These are phyloP conservation scores for Danio choprae DNA, from an alignment of 2,797 vertebrate genomes.

Conservation along the genomic window DNA sequence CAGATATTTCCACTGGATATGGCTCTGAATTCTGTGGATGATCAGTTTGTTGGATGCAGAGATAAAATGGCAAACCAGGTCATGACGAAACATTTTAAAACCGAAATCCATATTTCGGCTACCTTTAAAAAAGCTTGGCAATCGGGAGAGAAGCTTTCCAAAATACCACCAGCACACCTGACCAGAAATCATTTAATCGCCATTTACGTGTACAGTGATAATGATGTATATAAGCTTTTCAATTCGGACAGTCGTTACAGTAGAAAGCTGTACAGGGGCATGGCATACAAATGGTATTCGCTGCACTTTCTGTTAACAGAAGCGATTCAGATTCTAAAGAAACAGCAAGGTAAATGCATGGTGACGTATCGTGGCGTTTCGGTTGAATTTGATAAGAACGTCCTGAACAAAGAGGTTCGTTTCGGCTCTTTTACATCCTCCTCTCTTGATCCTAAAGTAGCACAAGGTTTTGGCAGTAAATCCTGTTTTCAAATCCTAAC, in stretches of 20 bases:
- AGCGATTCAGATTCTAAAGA: too few relatives aligned
- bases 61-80: neutral
- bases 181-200: neutral
- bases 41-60: neutral
- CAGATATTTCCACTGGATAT: conserved; percentile 2
- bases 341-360: too few relatives aligned
- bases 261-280: neutral
- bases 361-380: too few relatives aligned
- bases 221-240: neutral
- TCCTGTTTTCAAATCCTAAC: too few relatives aligned
- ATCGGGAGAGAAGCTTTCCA: too few relatives aligned
- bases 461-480: too few relatives aligned
- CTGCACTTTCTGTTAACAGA: too few relatives aligned
- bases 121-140: neutral
- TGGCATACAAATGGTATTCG: neutral
- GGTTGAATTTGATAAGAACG: too few relatives aligned
- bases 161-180: too few relatives aligned
- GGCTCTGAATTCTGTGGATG: neutral
- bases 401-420: too few relatives aligned
- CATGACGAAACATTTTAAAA: conserved; percentile 1
- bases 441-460: too few relatives aligned
- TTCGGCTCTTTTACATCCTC: too few relatives aligned
- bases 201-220: neutral
- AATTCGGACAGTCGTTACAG: neutral
- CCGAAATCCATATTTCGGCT: neutral